These are phyloP conservation scores for Brachyhypopomus occidentalis DNA, from an alignment of 2,113 vertebrate species.

Conservation along the genomic window DNA sequence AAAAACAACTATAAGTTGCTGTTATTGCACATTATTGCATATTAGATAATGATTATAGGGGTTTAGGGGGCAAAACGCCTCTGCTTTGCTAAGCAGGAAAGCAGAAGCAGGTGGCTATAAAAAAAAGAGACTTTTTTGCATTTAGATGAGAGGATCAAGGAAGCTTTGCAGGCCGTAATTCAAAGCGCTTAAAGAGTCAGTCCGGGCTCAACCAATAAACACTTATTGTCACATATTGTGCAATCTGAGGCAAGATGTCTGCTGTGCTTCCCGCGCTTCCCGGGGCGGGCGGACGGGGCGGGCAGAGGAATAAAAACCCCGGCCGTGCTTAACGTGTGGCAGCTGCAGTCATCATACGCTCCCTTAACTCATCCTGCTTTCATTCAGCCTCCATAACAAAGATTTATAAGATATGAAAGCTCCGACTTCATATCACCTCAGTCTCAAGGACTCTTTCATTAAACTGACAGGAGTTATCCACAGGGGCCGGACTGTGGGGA, in stretches of 20 bases:
- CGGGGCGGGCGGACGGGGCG: not conserved
- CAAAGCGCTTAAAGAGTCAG: conserved; percentile 17
- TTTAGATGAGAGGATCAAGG: conserved; percentile 41
- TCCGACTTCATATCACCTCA: conserved; percentile 35
- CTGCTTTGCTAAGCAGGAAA: conserved; percentile 9
- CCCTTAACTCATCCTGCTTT: conserved; percentile 32
- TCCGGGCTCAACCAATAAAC: conserved; percentile 30
- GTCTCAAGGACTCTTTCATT: conserved; percentile 29
- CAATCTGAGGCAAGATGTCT: not conserved
- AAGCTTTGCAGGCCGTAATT: conserved; percentile 34
- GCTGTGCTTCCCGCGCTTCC: not conserved
- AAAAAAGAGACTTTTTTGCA: conserved; percentile 13
- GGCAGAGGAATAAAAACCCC: conserved; percentile 4
- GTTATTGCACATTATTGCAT: conserved; percentile 26
- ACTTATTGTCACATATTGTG: conserved; percentile 32
- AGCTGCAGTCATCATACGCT: conserved; percentile 24
- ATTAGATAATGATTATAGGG: conserved; percentile 47
- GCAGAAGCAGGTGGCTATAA: conserved; percentile 17
- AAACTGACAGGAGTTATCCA: conserved; percentile 11
- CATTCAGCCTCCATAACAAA: conserved; percentile 34
- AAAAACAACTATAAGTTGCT: conserved; percentile 47
- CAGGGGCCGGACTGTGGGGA: not conserved
- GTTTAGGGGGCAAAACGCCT: not conserved
- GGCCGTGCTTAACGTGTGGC: conserved; percentile 15
- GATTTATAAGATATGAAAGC: conserved; percentile 32